phyloP scores from a whole-genome alignment of 2,888 invertebrate species.

The Leptopterna dolabrata region DNA sequence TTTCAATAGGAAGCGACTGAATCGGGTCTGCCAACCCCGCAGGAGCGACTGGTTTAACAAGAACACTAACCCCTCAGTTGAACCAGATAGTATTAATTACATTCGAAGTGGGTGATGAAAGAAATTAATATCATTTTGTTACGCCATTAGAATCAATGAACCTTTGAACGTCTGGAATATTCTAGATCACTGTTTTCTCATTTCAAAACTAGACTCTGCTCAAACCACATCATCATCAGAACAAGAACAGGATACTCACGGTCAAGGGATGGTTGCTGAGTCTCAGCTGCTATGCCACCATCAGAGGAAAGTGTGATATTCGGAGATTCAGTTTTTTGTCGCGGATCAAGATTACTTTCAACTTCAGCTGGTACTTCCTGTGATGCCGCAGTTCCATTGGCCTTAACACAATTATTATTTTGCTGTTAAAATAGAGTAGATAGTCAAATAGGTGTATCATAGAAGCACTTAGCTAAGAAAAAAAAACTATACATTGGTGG shows the following conservation, averaged over 20 bases:
- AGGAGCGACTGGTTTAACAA: not conserved
- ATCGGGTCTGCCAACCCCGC: not conserved
- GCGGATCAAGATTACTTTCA: not conserved
- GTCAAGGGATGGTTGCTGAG: not conserved
- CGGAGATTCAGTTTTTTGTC: not conserved
- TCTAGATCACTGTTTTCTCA: no score
- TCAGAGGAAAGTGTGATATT: not conserved
- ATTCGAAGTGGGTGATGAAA: no score
- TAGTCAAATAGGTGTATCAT: no score
- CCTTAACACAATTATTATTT: not conserved
- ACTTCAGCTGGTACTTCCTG: not conserved
- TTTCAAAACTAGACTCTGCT: no score
- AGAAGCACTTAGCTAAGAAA: no score
- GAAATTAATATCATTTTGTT: no score
- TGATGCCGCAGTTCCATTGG: not conserved
- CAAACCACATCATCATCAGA: no score
- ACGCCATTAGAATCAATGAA: no score
- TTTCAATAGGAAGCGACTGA: constrained; percentile 1
- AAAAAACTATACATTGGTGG: no score
- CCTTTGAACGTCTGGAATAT: no score
- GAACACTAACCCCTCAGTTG: not conserved
- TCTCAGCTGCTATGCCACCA: not conserved
- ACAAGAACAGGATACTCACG: not conserved
- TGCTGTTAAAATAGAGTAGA: no score
- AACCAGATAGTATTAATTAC: not conserved